Percentiles rank a stretch among this genome's conserved stretches.
Conservation (phyloP, 2,113 vertebrate genomes). For the Ploceus nigricollis region DNA sequence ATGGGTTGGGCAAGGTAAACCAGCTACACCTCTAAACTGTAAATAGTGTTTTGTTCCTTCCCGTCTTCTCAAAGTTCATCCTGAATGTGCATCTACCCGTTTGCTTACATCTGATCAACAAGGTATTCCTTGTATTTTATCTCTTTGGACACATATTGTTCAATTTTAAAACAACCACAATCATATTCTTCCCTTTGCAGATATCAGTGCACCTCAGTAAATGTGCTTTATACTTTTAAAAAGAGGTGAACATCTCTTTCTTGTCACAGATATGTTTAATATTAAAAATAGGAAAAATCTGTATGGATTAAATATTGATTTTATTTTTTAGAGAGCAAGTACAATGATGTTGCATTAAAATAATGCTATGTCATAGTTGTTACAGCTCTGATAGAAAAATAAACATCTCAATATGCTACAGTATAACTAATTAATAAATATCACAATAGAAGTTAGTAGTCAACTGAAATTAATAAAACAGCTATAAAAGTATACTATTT, state of each 20-base stretch:
- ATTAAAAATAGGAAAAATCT: constrained; percentile 17
- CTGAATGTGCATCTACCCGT: rapidly evolving
- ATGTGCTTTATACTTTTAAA: background rate
- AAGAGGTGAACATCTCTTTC: background rate
- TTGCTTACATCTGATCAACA: background rate
- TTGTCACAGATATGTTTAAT: background rate
- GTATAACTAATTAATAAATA: constrained; percentile 75
- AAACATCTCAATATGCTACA: constrained; percentile 71
- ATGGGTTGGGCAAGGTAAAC: background rate
- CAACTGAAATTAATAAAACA: constrained; percentile 60
- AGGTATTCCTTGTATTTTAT: background rate
- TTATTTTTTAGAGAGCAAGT: constrained; percentile 66
- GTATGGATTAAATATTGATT: constrained; percentile 42
- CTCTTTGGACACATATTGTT: background rate
- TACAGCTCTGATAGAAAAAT: constrained; percentile 76
- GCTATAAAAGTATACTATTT: constrained; percentile 60
- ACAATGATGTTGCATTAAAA: constrained; percentile 65
- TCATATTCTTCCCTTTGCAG: background rate
- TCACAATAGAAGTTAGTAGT: constrained; percentile 71
- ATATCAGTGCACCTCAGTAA: background rate
- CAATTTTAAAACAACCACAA: background rate
- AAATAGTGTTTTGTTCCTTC: background rate
- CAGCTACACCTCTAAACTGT: background rate
- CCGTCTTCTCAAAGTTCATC: background rate
- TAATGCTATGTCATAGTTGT: constrained; percentile 64